Conservation (phyloP, 92 coral and sea anemone genomes). For the Heteractis magnifica region DNA sequence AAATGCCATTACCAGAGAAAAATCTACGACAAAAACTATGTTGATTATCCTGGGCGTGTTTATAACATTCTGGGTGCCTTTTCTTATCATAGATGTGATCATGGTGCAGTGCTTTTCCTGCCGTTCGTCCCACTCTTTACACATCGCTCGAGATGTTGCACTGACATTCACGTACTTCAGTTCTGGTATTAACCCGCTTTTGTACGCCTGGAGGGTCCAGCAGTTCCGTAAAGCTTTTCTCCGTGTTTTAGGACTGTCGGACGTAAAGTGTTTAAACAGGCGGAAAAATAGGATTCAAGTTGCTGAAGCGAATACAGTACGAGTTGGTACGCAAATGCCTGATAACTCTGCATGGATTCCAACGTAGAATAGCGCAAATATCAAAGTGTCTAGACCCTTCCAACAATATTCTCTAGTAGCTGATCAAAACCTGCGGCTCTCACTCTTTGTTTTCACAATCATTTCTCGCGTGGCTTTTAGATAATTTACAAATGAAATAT, state of each 20-base stretch:
- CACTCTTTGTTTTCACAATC: too few species aligned
- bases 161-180: conserved; percentile 86
- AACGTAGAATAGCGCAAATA: background rate
- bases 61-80: conserved; percentile 77
- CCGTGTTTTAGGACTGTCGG: conserved; percentile 48
- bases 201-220: conserved; percentile 74
- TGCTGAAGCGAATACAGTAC: conserved; percentile 18
- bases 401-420: background rate
- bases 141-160: conserved; percentile 69
- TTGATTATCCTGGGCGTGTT: conserved; percentile 59
- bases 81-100: conserved; percentile 58
- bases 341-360: conserved; percentile 32
- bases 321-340: background rate
- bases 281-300: conserved; percentile 24
- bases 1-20: conserved; percentile 70
- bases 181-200: conserved; percentile 71
- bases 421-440: too few species aligned
- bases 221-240: conserved; percentile 75
- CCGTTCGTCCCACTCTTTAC: conserved; percentile 36
- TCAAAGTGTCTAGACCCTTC: too few species aligned
- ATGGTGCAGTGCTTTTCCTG: conserved; percentile 76
- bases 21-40: conserved; percentile 84
- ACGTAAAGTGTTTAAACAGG: conserved; percentile 1
- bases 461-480: too few species aligned
- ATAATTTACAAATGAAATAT: too few species aligned